Percentiles rank a stretch among this genome's conserved stretches.
Evolutionary conservation across 2,113 vertebrate genomes (phyloP).

Genomic region (Dendrocopos noguchii): DNA sequence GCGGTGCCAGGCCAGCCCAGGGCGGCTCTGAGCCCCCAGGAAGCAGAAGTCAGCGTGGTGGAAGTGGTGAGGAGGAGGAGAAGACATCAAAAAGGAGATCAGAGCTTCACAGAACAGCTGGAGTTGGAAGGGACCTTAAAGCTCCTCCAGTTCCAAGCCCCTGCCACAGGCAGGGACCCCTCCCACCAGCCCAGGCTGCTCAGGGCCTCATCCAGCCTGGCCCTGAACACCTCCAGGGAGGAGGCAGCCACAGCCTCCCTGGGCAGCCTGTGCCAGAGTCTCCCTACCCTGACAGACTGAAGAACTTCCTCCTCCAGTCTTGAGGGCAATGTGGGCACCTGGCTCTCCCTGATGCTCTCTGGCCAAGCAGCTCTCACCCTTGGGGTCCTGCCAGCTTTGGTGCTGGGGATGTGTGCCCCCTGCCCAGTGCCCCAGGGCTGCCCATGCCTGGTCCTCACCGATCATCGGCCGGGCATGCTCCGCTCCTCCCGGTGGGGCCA

Average conservation of each 20-base stretch:
- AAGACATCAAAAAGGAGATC: background rate
- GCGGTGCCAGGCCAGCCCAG: accelerated
- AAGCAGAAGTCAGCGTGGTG: background rate
- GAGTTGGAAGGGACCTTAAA: no score
- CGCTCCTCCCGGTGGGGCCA: accelerated
- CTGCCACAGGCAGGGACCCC: no score
- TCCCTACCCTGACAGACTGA: no score
- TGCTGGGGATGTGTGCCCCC: background rate
- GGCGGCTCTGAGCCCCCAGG: accelerated
- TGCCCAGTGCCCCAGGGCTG: accelerated
- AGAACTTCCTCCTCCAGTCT: no score
- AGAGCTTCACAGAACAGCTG: background rate
- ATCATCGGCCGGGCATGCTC: background rate
- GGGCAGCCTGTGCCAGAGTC: no score
- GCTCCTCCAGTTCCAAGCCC: no score
- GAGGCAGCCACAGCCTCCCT: no score
- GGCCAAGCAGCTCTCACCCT: background rate
- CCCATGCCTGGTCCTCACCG: background rate
- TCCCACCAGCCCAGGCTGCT: no score
- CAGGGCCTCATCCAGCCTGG: no score
- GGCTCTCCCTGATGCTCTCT: background rate
- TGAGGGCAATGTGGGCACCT: background rate
- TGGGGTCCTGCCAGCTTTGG: background rate
- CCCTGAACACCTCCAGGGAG: no score
- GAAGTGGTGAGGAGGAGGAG: background rate